Evolutionary conservation across 2,797 vertebrate genomes (phyloP).

Genomic region (Hoplostethus atlanticus): DNA sequence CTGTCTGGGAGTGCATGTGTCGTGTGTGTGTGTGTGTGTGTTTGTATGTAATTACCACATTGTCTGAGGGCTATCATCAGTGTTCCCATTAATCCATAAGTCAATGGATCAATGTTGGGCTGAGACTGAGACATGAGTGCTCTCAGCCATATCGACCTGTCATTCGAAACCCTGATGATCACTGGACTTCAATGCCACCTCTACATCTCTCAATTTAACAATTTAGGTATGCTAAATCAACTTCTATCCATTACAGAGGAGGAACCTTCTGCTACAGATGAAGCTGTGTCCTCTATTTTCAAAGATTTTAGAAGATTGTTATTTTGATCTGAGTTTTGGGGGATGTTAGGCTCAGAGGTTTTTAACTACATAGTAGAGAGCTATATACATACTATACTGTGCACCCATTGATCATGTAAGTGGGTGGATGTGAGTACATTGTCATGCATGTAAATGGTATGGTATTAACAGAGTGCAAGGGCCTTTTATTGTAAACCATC

Average conservation of each 20-base stretch:
- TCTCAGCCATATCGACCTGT: constrained; percentile 79
- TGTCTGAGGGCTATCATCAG: constrained; percentile 71
- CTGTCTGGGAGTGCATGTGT: constrained; percentile 28
- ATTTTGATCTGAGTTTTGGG: constrained; percentile 59
- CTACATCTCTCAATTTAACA: constrained; percentile 66
- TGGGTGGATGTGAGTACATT: constrained; percentile 55
- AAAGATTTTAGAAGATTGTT: constrained; percentile 24
- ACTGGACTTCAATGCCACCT: constrained; percentile 67
- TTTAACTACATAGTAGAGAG: constrained; percentile 29
- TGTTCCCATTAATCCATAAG: constrained; percentile 78
- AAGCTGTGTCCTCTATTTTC: constrained; percentile 9
- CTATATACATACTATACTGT: constrained; percentile 29
- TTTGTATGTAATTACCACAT: constrained; percentile 63
- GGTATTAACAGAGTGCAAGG: constrained; percentile 60
- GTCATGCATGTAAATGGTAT: constrained; percentile 69
- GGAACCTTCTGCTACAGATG: constrained; percentile 16
- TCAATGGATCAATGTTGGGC: constrained; percentile 74
- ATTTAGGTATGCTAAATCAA: constrained; percentile 42
- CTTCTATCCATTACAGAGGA: constrained; percentile 18
- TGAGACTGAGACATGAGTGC: constrained; percentile 69
- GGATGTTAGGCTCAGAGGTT: constrained; percentile 43
- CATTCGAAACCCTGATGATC: constrained; percentile 77
- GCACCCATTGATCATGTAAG: constrained; percentile 54
- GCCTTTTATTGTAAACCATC: constrained; percentile 59
- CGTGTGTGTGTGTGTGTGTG: constrained; percentile 21